Conservation (phyloP, 2,888 invertebrate species). For the Philereme transversata region DNA sequence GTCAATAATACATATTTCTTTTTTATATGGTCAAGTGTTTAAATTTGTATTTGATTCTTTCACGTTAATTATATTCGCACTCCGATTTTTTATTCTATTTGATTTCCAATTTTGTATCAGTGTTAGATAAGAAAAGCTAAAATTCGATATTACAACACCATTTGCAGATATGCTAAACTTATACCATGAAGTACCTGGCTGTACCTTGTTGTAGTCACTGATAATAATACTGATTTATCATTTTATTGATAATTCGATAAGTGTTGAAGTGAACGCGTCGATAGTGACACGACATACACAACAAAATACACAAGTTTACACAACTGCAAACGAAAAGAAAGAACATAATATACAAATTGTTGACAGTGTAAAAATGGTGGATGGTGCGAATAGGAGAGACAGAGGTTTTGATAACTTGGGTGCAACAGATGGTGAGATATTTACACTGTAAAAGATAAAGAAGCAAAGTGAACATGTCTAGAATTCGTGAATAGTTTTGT, state of each 20-base stretch:
- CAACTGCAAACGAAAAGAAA: constrained; percentile 29
- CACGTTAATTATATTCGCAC: background rate
- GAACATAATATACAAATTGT: constrained; percentile 3
- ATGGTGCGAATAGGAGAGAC: constrained; percentile 28
- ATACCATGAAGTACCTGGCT: constrained; percentile 12
- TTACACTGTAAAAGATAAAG: background rate
- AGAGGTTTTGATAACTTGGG: constrained; percentile 60
- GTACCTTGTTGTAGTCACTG: constrained; percentile 42
- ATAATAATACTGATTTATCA: constrained; percentile 54
- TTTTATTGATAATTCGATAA: constrained; percentile 59
- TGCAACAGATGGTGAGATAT: constrained; percentile 59
- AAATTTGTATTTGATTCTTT: constrained; percentile 12
- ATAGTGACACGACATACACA: constrained; percentile 58
- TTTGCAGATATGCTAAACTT: background rate
- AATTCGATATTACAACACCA: no score
- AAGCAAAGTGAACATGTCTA: constrained; percentile 2
- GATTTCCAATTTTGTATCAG: no score
- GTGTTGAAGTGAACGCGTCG: constrained; percentile 48
- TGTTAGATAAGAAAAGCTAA: no score
- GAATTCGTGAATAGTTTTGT: background rate
- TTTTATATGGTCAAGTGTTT: no score
- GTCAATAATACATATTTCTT: no score
- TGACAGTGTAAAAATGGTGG: constrained; percentile 39
- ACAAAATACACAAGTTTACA: constrained; percentile 53
- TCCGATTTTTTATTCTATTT: background rate